Percentiles rank a stretch among this genome's conserved stretches.
Evolutionary conservation across 2,888 invertebrate genomes (phyloP).

Genomic region (Cephus pygmeus): DNA sequence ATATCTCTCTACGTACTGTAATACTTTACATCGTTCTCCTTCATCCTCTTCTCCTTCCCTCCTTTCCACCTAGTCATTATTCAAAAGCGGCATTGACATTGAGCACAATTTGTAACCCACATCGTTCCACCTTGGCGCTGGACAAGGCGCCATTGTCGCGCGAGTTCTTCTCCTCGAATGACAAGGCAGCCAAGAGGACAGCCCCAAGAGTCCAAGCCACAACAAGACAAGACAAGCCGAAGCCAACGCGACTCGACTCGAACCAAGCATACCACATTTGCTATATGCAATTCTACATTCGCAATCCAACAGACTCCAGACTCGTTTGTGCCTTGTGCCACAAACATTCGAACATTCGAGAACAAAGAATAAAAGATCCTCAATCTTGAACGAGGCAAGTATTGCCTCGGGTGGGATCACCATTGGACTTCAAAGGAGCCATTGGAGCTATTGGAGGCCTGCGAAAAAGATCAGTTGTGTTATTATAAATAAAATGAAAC

Average conservation of each 20-base stretch:
- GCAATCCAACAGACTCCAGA: neutral
- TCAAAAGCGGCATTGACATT: conserved; percentile 3
- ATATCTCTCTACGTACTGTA: neutral
- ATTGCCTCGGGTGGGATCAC: neutral
- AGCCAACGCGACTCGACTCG: neutral
- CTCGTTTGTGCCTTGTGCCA: neutral
- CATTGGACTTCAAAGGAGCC: neutral
- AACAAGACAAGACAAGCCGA: neutral
- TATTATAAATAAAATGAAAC: neutral
- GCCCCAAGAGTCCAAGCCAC: neutral
- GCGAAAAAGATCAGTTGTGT: neutral
- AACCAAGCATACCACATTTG: neutral
- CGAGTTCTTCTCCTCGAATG: neutral
- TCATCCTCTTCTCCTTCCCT: neutral
- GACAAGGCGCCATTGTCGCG: conserved; percentile 3
- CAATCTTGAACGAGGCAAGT: neutral
- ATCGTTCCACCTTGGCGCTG: conserved; percentile 4
- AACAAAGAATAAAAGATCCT: neutral
- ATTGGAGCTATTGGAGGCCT: neutral
- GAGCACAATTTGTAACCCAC: conserved; percentile 6
- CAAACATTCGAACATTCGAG: neutral
- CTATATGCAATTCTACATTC: neutral
- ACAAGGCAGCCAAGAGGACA: neutral
- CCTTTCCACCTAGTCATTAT: neutral
- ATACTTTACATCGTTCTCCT: neutral